These are phyloP conservation scores for Zelostemma sp. DNA, from an alignment of 1,140 invertebrate species.

Conservation along the genomic window DNA sequence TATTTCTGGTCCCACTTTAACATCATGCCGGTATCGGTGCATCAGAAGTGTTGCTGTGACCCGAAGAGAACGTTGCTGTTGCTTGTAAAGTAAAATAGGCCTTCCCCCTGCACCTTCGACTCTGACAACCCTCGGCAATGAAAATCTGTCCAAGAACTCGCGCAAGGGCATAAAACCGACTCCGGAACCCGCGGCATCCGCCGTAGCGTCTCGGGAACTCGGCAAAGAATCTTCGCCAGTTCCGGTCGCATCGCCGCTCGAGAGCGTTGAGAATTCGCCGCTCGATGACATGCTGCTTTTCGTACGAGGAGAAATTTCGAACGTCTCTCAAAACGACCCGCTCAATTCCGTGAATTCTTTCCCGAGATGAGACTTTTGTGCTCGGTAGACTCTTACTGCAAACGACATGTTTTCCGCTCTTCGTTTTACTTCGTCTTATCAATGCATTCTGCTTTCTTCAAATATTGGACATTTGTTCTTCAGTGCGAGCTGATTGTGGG, in stretches of 20 bases:
- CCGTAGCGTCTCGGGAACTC: constrained; percentile 60
- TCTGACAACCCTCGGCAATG: constrained; percentile 60
- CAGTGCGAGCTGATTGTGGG: constrained; percentile 13
- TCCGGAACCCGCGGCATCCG: constrained; percentile 55
- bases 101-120: constrained; percentile 61
- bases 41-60: constrained; percentile 65
- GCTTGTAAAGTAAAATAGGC: constrained; percentile 65
- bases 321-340: background rate
- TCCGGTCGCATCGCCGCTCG: constrained; percentile 63
- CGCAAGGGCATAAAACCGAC: constrained; percentile 58
- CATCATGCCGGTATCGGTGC: constrained; percentile 66
- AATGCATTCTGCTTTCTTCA: constrained; percentile 25
- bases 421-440: background rate
- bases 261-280: constrained; percentile 63
- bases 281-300: constrained; percentile 57
- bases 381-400: background rate
- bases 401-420: background rate
- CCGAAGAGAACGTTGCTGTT: constrained; percentile 66
- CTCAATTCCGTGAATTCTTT: background rate
- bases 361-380: background rate
- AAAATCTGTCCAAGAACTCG: constrained; percentile 64
- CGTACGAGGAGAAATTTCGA: background rate
- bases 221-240: constrained; percentile 63
- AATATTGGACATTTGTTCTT: constrained; percentile 34
- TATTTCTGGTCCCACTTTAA: constrained; percentile 68